A percentile compares a stretch with the other conserved stretches of the same genome.
These are phyloP conservation scores for Phalloptychus januarius DNA, from an alignment of 2,797 vertebrate species.

Conservation along the genomic window DNA sequence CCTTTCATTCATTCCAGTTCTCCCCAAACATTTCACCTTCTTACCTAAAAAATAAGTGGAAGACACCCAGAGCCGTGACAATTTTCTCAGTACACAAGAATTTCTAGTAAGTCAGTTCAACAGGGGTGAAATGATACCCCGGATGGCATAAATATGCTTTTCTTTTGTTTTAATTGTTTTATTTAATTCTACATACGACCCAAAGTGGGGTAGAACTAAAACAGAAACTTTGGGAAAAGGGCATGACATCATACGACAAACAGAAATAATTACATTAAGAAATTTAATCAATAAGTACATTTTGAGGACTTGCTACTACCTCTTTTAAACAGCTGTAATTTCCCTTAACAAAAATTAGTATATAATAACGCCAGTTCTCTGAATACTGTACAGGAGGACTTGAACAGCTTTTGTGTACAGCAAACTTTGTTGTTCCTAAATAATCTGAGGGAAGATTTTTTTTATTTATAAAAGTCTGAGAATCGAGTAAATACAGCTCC, in stretches of 20 bases:
- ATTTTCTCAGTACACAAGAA: neutral
- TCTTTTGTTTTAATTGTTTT: neutral
- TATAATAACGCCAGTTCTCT: neutral
- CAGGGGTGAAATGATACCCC: neutral
- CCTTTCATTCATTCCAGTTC: neutral
- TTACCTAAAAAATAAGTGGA: neutral
- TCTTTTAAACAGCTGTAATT: neutral
- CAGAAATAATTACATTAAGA: neutral
- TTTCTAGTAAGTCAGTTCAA: neutral
- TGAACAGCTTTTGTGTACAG: neutral
- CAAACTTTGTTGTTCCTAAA: neutral
- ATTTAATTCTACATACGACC: neutral
- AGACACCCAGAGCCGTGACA: neutral
- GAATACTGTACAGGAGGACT: neutral
- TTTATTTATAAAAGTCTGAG: neutral
- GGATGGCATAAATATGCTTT: neutral
- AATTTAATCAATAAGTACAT: neutral
- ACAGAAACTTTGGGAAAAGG: neutral
- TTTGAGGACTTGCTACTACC: neutral
- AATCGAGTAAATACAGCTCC: neutral
- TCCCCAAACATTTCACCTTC: neutral
- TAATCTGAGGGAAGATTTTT: neutral
- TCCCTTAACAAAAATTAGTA: neutral
- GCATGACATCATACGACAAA: neutral
- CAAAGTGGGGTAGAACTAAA: neutral